phyloP scores from a whole-genome alignment of 2,113 vertebrate species.

The Ardeotis arabs region DNA sequence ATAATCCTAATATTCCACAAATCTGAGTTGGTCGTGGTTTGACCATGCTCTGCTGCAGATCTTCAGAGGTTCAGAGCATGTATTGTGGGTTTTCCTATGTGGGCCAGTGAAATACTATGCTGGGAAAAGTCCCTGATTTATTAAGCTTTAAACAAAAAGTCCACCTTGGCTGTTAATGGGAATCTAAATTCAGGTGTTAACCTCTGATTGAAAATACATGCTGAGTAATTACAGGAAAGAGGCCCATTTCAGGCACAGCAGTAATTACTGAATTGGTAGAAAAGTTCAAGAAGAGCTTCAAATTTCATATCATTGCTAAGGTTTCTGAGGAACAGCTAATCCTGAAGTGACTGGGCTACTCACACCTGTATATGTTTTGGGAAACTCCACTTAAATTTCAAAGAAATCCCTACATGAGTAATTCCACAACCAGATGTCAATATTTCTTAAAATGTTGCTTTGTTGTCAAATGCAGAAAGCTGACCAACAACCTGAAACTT shows the following conservation, averaged over 20 bases:
- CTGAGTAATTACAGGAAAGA: slow-evolving; percentile 84
- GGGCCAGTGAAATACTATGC: slow-evolving; percentile 73
- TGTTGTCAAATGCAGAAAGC: slow-evolving; percentile 10
- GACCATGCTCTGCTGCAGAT: neutral
- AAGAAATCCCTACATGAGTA: slow-evolving; percentile 47
- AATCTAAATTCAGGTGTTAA: slow-evolving; percentile 87
- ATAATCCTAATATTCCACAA: neutral
- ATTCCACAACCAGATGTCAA: neutral
- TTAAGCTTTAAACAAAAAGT: slow-evolving; percentile 80
- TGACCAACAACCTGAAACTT: neutral
- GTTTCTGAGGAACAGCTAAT: slow-evolving; percentile 89
- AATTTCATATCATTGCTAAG: slow-evolving; percentile 90
- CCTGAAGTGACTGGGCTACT: slow-evolving; percentile 72
- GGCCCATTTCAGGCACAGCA: slow-evolving; percentile 85
- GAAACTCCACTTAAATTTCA: slow-evolving; percentile 60
- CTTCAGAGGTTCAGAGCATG: slow-evolving; percentile 14
- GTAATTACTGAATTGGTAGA: slow-evolving; percentile 98
- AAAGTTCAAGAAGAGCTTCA: slow-evolving; percentile 93
- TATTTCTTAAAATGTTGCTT: slow-evolving; percentile 19
- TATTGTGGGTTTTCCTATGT: slow-evolving; percentile 16
- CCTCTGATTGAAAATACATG: slow-evolving; percentile 78
- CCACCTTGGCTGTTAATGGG: slow-evolving; percentile 84
- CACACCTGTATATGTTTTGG: slow-evolving; percentile 77
- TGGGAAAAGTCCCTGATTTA: slow-evolving; percentile 74
- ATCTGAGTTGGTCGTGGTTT: neutral